phyloP scores from a whole-genome alignment of 2,113 vertebrate genomes.

The Seriola dumerili region DNA sequence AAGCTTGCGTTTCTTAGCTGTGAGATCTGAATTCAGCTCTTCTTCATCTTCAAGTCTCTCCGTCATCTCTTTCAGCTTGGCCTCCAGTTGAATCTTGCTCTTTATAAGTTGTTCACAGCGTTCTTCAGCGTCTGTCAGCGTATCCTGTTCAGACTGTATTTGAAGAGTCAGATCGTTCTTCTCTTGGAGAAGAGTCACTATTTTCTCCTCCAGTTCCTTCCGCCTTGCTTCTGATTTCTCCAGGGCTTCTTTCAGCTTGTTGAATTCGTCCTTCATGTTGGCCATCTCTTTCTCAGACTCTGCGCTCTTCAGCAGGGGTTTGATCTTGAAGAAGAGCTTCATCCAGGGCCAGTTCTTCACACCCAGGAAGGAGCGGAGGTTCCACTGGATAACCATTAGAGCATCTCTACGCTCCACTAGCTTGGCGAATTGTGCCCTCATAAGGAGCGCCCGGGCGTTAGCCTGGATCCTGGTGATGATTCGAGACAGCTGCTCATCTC shows the following conservation, averaged over 20 bases:
- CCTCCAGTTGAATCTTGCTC: constrained; percentile 94
- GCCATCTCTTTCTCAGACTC: constrained; percentile 92
- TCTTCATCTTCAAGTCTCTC: constrained; percentile 93
- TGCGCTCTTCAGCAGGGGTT: constrained; percentile 91
- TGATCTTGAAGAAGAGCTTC: constrained; percentile 96
- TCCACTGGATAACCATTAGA: constrained; percentile 93
- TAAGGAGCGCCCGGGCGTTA: constrained; percentile 89
- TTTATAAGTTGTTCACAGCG: constrained; percentile 95
- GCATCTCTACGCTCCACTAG: constrained; percentile 93
- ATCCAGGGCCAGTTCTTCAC: constrained; percentile 98
- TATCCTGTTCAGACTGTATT: constrained; percentile 95
- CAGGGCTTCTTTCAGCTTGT: constrained; percentile 83
- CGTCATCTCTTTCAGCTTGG: constrained; percentile 91
- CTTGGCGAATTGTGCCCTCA: constrained; percentile 90
- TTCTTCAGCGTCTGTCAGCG: constrained; percentile 91
- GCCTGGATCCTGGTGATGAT: constrained; percentile 95
- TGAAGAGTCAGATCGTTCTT: constrained; percentile 93
- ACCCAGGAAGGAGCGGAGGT: constrained; percentile 92
- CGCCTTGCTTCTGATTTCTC: constrained; percentile 90
- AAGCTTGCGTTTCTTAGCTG: constrained; percentile 93
- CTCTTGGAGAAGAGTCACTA: constrained; percentile 93
- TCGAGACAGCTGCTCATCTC: constrained; percentile 91
- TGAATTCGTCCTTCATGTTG: constrained; percentile 87
- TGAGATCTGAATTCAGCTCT: constrained; percentile 93
- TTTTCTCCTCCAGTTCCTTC: constrained; percentile 97